Base-by-base conservation (phyloP, 2,888 invertebrate species). In the Syrphus vitripennis region DNA sequence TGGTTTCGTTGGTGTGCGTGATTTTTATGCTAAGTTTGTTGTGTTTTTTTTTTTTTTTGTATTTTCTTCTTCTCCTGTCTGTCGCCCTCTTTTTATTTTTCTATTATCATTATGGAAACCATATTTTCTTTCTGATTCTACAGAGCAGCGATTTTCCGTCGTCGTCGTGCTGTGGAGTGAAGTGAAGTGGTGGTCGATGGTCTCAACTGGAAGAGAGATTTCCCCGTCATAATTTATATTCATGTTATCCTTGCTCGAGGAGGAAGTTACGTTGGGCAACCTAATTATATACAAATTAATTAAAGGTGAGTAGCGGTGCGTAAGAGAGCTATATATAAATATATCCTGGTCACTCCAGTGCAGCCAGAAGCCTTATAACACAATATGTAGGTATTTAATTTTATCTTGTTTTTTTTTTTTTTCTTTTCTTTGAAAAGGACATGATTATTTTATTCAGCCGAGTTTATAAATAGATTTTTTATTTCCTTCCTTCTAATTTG, bases 261-360 rank as follows among this genome's bases (percentile, higher is more conserved):
- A 55, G 67, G 50, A 78, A 78, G 59, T 61, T 40, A 67, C 71
- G 59, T 69, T 76, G 71, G 57, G 50, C 80, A 81, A 67, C 71
- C 71, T 72, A 76, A 84, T 81, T 77, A 69, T 69, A 72, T 67
- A 61, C 65, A 76, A 59, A 84, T 84, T 81, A 81, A 81, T 84
- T 81, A 72, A 76, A 81, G 84, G 81, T 81, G 76, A 67, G 71
- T 61, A 48, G 10, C 63, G 50, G 70, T 77, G 76, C 81, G 82
- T 77, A 65, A 40, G 55, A 50, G 48, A 55, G 76, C 7, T 53
- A 53, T n/a, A n/a, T n/a, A n/a, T n/a, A n/a, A n/a, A n/a, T n/a
- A n/a, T 42, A 61, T 69, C 53, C 34, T 71, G 53, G 40, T 29
- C 59, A 59, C 26, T 72, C 16, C 40, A 48, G 10, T 4, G 40